Percentiles rank a stretch among this genome's conserved stretches.
phyloP scores from a whole-genome alignment of 2,797 vertebrate genomes.

The Fundulus diaphanus region DNA sequence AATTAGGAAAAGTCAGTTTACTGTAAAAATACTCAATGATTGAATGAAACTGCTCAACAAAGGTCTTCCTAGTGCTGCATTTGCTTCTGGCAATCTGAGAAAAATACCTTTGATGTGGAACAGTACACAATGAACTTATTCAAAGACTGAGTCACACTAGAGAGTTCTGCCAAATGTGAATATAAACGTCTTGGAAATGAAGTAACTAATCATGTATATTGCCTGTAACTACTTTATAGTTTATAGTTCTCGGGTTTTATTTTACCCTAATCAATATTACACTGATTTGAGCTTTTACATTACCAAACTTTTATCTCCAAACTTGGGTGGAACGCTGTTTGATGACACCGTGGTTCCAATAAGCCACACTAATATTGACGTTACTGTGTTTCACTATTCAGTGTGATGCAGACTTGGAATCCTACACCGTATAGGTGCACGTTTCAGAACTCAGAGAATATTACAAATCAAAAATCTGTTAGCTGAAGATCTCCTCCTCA shows the following conservation, averaged over 20 bases:
- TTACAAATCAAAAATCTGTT: too few relatives aligned
- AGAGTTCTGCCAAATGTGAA: background rate
- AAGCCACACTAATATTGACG: background rate
- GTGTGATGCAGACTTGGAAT: background rate
- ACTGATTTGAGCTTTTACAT: background rate
- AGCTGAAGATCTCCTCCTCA: background rate
- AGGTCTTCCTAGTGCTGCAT: background rate
- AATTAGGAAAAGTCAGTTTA: background rate
- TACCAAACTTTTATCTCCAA: background rate
- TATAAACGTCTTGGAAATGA: background rate
- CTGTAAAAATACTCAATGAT: background rate
- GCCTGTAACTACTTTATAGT: background rate
- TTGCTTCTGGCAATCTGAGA: background rate
- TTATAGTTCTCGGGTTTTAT: background rate
- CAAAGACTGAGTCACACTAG: background rate
- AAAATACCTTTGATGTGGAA: background rate
- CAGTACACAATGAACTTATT: background rate
- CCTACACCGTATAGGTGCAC: background rate
- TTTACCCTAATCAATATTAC: background rate
- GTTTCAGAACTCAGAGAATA: background rate
- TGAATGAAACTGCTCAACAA: background rate
- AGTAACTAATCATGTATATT: background rate
- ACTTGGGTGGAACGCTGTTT: background rate
- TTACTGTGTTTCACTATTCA: background rate
- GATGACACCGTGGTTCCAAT: background rate